Base-by-base conservation (phyloP, 2,888 invertebrate genomes). In the Mythimna pallens region DNA sequence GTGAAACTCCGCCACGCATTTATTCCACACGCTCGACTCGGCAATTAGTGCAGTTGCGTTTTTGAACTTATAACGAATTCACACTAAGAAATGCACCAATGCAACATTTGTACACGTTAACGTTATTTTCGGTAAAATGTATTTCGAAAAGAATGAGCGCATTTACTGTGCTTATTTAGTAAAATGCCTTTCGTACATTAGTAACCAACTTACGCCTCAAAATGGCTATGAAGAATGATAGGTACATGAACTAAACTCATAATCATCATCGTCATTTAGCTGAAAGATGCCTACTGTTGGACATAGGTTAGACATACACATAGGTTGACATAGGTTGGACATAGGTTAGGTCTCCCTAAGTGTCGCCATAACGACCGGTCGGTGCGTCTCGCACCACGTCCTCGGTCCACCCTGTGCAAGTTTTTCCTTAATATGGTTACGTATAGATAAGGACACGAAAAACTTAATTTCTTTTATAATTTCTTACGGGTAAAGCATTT, bases 31-130 rank as follows among this genome's bases (percentile, higher is more conserved):
- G 65, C 55, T 20, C 40, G 40, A 20, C 30, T 68, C 47, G 59
- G 70, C 58, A 84, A 85, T 84, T 79, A 86, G 63, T 71, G 47
- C 64, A 79, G 34, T 74, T 63, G 36, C 59, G 55, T 82, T 82
- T n/a, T 74, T 74, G n/a, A 77, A 83, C 59, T 81, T 76, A 5
- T n/a, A 70, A 81, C 52, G 43, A 75, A 70, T 67, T 67, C 58
- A 74, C 80, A 78, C 70, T 62, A 70, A 73, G 30, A 75, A 73
- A 59, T 68, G 59, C 64, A 69, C 55, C 65, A 61, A 59, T 2
- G 30, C 61, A 10, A 67, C 66, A 62, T 55, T 73, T 54, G 43
- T 54, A 67, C 64, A 58, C 54, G 17, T 14, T 47, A 47, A 47
- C 43, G 14, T 47, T 47, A 47, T 65, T 77, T 67, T 70, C 73